Conservation (phyloP, 2,113 vertebrate genomes). For the Petroica traversi region DNA sequence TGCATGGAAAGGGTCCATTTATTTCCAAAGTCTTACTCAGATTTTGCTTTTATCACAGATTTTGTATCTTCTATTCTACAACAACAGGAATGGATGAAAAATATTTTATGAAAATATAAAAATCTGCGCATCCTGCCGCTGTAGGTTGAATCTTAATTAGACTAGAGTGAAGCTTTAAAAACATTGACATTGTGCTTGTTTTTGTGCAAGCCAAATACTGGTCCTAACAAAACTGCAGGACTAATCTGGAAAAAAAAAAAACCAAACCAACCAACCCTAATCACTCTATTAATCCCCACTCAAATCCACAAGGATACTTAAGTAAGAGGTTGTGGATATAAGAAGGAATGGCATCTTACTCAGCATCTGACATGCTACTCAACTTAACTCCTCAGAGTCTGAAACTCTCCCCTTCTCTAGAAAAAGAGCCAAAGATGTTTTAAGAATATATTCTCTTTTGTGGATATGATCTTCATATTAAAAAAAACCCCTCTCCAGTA, state of each 20-base stretch:
- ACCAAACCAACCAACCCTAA: neutral
- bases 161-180: neutral
- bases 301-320: slow-evolving; percentile 22
- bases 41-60: neutral
- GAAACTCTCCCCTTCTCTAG: neutral
- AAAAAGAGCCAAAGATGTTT: neutral
- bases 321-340: slow-evolving; percentile 2
- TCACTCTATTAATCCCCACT: slow-evolving; percentile 19
- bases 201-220: neutral
- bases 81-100: neutral
- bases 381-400: neutral
- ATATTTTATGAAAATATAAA: neutral
- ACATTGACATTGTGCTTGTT: slow-evolving; percentile 24
- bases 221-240: neutral
- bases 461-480: neutral
- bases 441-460: neutral
- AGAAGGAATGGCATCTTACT: slow-evolving; percentile 14
- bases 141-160: neutral
- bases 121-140: neutral
- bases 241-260: neutral
- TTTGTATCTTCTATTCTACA: neutral
- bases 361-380: neutral
- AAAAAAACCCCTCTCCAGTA: neutral
- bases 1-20: neutral
- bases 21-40: neutral